phyloP scores from a whole-genome alignment of 37 sponge, comb jelly and placozoan species.

The Cliona cf. orientalis region DNA sequence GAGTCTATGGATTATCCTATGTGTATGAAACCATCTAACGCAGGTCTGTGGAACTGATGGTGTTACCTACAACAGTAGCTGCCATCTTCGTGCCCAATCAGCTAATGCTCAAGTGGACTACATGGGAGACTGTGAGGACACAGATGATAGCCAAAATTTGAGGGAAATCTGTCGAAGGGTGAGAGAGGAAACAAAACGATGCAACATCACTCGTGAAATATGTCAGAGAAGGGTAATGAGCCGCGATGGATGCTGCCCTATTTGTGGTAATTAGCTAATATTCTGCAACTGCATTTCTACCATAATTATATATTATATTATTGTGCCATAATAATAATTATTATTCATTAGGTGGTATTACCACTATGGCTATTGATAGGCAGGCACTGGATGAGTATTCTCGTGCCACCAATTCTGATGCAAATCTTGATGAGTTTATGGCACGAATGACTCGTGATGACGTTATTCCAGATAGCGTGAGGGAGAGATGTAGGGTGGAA shows the following conservation, averaged over 20 bases:
- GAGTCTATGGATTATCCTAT: too few relatives aligned
- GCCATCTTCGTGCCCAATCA: slow-evolving; percentile 35
- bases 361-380: slow-evolving; percentile 25
- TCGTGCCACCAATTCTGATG: neutral
- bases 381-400: slow-evolving; percentile 18
- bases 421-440: slow-evolving; percentile 1
- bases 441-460: neutral
- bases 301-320: neutral
- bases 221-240: slow-evolving; percentile 19
- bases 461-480: neutral
- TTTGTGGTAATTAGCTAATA: slow-evolving; percentile 48
- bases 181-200: neutral
- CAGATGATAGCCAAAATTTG: neutral
- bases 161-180: slow-evolving; percentile 28
- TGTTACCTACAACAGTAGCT: slow-evolving; percentile 53
- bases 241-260: slow-evolving; percentile 54
- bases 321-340: too few relatives aligned
- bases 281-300: neutral
- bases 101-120: slow-evolving; percentile 49
- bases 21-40: too few relatives aligned
- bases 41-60: slow-evolving; percentile 68
- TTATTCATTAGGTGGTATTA: slow-evolving; percentile 26
- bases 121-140: slow-evolving; percentile 28
- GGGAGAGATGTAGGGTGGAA: slow-evolving; percentile 25
- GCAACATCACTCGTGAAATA: slow-evolving; percentile 2